A percentile compares a stretch with the other conserved stretches of the same genome.
Conservation (phyloP, 1,140 invertebrate genomes). For the Microplitis mediator region DNA sequence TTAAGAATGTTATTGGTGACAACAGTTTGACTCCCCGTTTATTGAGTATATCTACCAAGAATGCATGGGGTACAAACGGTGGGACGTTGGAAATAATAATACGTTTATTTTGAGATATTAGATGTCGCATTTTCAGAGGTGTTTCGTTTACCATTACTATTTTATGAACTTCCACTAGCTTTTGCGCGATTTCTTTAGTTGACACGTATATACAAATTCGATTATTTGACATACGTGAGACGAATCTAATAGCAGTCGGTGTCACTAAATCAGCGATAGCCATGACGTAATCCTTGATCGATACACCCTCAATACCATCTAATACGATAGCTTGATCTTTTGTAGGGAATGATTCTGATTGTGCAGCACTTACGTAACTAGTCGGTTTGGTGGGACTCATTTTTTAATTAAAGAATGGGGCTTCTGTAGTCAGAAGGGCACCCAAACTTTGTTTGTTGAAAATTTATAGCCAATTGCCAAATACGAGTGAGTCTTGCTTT, state of each 20-base stretch:
- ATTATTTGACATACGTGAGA: conserved; percentile 16
- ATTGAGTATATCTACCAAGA: neutral
- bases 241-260: conserved; percentile 2
- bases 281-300: conserved; percentile 3
- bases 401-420: neutral
- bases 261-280: neutral
- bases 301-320: neutral
- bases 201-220: conserved; percentile 24
- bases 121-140: neutral
- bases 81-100: conserved; percentile 23
- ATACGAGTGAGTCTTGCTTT: too few relatives aligned
- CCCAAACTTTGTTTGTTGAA: too few relatives aligned
- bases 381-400: neutral
- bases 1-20: neutral
- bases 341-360: neutral
- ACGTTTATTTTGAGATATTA: conserved; percentile 10
- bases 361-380: neutral
- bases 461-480: too few relatives aligned
- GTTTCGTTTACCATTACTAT: neutral
- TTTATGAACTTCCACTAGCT: conserved; percentile 11
- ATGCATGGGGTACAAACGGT: neutral
- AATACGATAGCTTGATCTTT: conserved; percentile 22
- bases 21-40: neutral
- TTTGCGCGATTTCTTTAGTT: conserved; percentile 5
- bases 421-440: neutral